These are phyloP conservation scores for Zhuqinia jingwanae DNA, from an alignment of 2,888 invertebrate species.

Conservation along the genomic window DNA sequence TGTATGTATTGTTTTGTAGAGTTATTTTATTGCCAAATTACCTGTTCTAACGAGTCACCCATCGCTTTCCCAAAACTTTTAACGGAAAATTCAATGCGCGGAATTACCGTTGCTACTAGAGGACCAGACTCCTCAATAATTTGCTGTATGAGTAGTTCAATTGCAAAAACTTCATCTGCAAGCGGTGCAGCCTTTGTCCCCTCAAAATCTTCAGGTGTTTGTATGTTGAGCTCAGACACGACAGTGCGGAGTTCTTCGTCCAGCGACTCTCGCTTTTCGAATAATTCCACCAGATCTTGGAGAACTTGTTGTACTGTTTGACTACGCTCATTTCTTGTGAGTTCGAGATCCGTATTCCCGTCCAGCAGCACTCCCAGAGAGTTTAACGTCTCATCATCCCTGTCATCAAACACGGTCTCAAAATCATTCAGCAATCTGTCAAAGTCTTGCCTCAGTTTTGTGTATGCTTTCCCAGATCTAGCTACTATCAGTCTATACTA, in stretches of 20 bases:
- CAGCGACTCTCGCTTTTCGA: conserved; percentile 63
- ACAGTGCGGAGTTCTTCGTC: conserved; percentile 62
- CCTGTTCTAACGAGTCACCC: conserved; percentile 65
- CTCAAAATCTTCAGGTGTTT: conserved; percentile 65
- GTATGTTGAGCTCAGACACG: conserved; percentile 64
- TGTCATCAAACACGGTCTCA: conserved; percentile 65
- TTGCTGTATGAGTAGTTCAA: conserved; percentile 64
- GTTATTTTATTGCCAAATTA: no score
- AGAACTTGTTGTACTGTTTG: conserved; percentile 68
- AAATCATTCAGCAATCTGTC: conserved; percentile 62
- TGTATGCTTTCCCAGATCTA: conserved; percentile 57
- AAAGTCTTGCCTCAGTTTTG: conserved; percentile 61
- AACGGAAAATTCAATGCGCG: conserved; percentile 55
- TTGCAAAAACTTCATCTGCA: conserved; percentile 63
- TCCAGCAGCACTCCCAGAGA: conserved; percentile 50
- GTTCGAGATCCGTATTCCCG: conserved; percentile 62
- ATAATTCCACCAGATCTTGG: conserved; percentile 60
- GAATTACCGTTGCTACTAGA: conserved; percentile 61
- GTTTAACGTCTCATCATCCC: conserved; percentile 60
- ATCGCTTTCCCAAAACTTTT: conserved; percentile 64
- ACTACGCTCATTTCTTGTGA: conserved; percentile 46
- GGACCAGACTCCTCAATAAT: conserved; percentile 63
- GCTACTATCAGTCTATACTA: conserved; percentile 69
- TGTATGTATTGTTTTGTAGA: no score
- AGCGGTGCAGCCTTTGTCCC: conserved; percentile 67